These are phyloP conservation scores for Physeter macrocephalus DNA, from an alignment of 2,113 vertebrate genomes.

Conservation along the genomic window DNA sequence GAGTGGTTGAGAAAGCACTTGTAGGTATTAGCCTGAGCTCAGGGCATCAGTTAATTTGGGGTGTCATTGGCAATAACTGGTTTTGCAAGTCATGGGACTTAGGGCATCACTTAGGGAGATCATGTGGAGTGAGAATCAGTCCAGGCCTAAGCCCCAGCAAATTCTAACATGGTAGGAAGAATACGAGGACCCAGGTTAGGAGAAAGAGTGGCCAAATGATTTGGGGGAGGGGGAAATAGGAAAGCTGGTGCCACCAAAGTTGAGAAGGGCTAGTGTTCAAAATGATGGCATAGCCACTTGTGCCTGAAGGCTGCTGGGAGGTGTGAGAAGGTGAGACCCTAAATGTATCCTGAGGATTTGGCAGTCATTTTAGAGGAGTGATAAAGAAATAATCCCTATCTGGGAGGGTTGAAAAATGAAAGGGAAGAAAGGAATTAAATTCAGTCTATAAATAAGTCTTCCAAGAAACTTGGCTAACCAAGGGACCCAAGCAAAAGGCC, in stretches of 20 bases:
- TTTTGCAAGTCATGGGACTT: background rate
- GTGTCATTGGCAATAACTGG: background rate
- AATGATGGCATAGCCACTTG: fast-evolving
- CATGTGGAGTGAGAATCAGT: background rate
- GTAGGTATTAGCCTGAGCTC: background rate
- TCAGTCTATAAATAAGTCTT: background rate
- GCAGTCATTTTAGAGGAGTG: background rate
- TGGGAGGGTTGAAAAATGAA: background rate
- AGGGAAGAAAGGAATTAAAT: background rate
- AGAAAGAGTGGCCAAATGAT: background rate
- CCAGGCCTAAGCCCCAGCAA: background rate
- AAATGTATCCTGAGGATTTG: background rate
- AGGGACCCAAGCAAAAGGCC: background rate
- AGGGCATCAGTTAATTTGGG: background rate
- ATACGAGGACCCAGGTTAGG: background rate
- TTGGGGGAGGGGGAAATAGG: background rate
- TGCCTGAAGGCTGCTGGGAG: background rate
- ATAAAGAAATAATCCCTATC: background rate
- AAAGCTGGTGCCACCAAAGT: background rate
- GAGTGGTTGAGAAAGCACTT: background rate
- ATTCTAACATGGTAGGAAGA: background rate
- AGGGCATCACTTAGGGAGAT: background rate
- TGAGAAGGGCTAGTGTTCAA: background rate
- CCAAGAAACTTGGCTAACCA: background rate
- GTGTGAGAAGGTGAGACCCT: no score